Conservation (phyloP, 2,113 vertebrate species). For the Acinonyx jubatus region DNA sequence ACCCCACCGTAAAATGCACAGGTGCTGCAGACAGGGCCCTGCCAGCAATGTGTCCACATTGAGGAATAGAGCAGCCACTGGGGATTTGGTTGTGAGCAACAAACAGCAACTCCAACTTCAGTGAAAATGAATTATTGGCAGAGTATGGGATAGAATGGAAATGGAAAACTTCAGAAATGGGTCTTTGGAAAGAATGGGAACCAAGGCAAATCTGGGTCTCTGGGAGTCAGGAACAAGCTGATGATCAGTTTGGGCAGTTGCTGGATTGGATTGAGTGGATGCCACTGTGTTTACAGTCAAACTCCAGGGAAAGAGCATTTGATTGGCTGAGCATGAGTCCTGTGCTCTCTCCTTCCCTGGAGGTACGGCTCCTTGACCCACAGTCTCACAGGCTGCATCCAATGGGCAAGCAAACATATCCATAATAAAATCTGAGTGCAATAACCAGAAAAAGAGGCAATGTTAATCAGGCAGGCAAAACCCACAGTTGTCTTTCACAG, state of each 20-base stretch:
- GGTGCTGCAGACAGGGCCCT: neutral
- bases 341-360: rapidly evolving
- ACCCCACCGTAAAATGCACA: neutral
- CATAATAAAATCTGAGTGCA: neutral
- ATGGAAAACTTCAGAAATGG: neutral
- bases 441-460: neutral
- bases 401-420: neutral
- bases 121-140: neutral
- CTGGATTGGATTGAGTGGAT: neutral
- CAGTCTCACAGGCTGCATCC: neutral
- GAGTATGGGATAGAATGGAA: neutral
- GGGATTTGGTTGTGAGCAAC: neutral
- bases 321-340: neutral
- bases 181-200: neutral
- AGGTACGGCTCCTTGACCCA: neutral
- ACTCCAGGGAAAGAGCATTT: neutral
- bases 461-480: neutral
- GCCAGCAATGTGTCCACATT: rapidly evolving
- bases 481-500: neutral
- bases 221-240: neutral
- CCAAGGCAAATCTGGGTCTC: too few relatives aligned
- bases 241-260: neutral
- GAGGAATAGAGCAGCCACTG: neutral
- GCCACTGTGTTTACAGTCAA: neutral
- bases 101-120: neutral